phyloP scores from a whole-genome alignment of 2,797 vertebrate species.

The Sebastes cheni region DNA sequence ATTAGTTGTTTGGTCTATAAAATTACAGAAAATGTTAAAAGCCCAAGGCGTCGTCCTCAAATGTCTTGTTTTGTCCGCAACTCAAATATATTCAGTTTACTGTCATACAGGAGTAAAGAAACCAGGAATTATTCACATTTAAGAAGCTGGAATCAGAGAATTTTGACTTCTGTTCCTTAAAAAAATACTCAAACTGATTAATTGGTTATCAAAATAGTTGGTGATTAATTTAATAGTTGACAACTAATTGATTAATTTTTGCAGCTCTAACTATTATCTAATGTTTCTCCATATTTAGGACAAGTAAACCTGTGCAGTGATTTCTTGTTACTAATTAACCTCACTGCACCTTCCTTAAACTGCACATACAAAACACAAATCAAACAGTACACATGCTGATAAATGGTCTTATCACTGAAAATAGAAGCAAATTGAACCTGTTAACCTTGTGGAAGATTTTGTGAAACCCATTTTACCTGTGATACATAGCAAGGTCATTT shows the following conservation, averaged over 20 bases:
- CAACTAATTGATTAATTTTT: too few relatives aligned
- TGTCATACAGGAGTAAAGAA: too few relatives aligned
- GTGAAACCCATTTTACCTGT: slow-evolving; percentile 3
- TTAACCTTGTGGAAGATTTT: neutral
- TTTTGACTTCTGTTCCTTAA: too few relatives aligned
- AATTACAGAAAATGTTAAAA: rapidly evolving
- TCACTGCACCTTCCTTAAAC: neutral
- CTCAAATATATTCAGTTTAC: too few relatives aligned
- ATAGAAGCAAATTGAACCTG: neutral
- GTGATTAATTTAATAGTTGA: too few relatives aligned
- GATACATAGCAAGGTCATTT: slow-evolving; percentile 17
- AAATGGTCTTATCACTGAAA: neutral
- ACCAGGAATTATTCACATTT: too few relatives aligned
- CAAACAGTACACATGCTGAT: neutral
- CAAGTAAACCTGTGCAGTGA: neutral
- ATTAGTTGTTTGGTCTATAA: too few relatives aligned
- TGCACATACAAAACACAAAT: neutral
- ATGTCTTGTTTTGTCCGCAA: too few relatives aligned
- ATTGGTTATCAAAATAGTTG: too few relatives aligned
- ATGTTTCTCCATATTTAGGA: neutral
- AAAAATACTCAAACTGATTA: too few relatives aligned
- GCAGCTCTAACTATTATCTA: neutral
- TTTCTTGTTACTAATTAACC: neutral
- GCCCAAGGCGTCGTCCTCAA: rapidly evolving
- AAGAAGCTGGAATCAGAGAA: too few relatives aligned